Conservation (phyloP, 2,113 vertebrate species). For the Calidris pygmaea region DNA sequence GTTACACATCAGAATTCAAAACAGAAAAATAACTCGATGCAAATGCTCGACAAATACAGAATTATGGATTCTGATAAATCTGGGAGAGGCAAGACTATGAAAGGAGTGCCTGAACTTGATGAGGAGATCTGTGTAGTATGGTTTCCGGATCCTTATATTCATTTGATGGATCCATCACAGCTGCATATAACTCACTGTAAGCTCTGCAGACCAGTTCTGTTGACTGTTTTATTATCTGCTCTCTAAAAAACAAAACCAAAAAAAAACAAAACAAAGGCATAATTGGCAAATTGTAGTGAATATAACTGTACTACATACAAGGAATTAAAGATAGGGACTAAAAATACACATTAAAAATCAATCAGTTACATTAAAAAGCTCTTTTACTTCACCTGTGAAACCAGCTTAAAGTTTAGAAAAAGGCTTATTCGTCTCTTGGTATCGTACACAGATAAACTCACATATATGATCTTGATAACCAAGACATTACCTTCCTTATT, state of each 20-base stretch:
- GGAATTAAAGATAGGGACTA: neutral
- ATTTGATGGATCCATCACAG: conserved; percentile 83
- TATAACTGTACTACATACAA: neutral
- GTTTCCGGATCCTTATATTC: conserved; percentile 87
- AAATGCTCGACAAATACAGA: conserved; percentile 5
- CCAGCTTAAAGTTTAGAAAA: neutral
- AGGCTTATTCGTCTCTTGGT: neutral
- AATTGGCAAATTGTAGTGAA: neutral
- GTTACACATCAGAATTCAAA: conserved; percentile 15
- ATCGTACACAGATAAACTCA: neutral
- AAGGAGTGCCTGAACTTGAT: conserved; percentile 90
- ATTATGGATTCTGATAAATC: neutral
- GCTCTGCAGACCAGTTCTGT: conserved; percentile 93
- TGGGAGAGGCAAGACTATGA: conserved; percentile 68
- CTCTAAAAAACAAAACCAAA: conserved; percentile 73
- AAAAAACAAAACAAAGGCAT: neutral
- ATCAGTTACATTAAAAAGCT: neutral
- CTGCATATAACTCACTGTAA: conserved; percentile 87
- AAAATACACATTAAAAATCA: neutral
- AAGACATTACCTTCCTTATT: neutral
- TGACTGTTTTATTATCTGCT: conserved; percentile 92
- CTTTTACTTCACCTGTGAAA: neutral
- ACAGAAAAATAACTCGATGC: conserved; percentile 6
- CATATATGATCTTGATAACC: neutral
- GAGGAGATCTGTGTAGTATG: conserved; percentile 87